These are phyloP conservation scores for Glandiceps talaboti DNA, from an alignment of 53 echinoderm and acorn worm genomes.

Conservation along the genomic window DNA sequence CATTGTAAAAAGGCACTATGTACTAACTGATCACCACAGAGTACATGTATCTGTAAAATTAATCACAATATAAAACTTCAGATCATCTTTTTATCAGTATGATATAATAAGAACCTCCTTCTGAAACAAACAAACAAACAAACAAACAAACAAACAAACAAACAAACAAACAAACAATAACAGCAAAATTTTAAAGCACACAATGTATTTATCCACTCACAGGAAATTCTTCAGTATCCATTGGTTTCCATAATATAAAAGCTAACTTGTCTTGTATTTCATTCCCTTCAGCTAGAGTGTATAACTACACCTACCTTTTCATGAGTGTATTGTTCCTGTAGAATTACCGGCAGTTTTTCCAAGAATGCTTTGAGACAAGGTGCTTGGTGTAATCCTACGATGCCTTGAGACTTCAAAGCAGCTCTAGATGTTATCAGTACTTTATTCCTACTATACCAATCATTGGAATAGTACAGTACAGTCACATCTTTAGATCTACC, in stretches of 20 bases:
- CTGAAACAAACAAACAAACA: neutral
- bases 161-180: neutral
- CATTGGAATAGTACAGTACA: constrained; percentile 46
- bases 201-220: no score
- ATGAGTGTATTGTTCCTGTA: constrained; percentile 85
- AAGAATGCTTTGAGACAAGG: constrained; percentile 79
- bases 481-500: constrained; percentile 51
- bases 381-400: constrained; percentile 82
- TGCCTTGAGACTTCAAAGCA: constrained; percentile 74
- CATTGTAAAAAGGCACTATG: constrained; percentile 93
- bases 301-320: constrained; percentile 78
- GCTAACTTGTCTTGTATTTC: no score
- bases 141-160: neutral
- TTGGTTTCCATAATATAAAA: no score
- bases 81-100: no score
- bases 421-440: constrained; percentile 66
- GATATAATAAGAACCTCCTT: no score
- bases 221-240: no score
- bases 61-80: neutral
- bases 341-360: constrained; percentile 76
- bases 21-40: constrained; percentile 88
- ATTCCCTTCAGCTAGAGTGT: no score
- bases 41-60: constrained; percentile 51
- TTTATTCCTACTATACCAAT: constrained; percentile 55
- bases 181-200: no score